Percentiles rank a stretch among this genome's conserved stretches.
These are phyloP conservation scores for Lichenostomus cassidix DNA, from an alignment of 2,113 vertebrate species.

Conservation along the genomic window DNA sequence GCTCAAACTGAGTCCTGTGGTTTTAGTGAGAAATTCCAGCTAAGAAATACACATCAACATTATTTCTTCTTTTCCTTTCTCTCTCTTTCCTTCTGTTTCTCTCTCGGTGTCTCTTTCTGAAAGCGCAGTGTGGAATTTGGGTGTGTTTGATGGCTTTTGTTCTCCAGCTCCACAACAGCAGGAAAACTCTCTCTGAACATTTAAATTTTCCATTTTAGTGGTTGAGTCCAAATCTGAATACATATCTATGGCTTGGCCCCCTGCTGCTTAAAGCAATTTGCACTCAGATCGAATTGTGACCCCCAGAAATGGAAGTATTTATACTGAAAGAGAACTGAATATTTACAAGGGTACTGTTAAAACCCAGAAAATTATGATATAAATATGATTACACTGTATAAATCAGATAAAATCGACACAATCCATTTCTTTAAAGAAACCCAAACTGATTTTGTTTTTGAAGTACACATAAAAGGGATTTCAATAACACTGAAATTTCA, in stretches of 20 bases:
- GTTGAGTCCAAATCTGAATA: background rate
- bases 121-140: background rate
- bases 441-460: background rate
- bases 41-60: background rate
- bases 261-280: slow-evolving; percentile 32
- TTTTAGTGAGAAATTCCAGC: background rate
- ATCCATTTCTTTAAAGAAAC: slow-evolving; percentile 7
- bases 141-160: background rate
- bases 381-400: slow-evolving; percentile 23
- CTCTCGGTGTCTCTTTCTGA: background rate
- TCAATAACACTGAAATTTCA: background rate
- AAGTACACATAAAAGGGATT: slow-evolving; percentile 29
- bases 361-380: slow-evolving; percentile 16
- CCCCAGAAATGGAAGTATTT: slow-evolving; percentile 4
- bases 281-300: slow-evolving; percentile 40
- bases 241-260: background rate
- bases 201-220: background rate
- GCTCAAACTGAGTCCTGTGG: background rate
- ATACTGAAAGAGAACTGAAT: slow-evolving; percentile 4
- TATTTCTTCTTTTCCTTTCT: background rate
- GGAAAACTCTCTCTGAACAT: background rate
- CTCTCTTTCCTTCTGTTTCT: background rate
- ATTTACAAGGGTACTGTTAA: slow-evolving; percentile 32
- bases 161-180: background rate
- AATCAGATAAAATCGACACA: slow-evolving; percentile 53